These are phyloP conservation scores for Saccostrea glomerata DNA, from an alignment of 1,140 invertebrate genomes.

Conservation along the genomic window DNA sequence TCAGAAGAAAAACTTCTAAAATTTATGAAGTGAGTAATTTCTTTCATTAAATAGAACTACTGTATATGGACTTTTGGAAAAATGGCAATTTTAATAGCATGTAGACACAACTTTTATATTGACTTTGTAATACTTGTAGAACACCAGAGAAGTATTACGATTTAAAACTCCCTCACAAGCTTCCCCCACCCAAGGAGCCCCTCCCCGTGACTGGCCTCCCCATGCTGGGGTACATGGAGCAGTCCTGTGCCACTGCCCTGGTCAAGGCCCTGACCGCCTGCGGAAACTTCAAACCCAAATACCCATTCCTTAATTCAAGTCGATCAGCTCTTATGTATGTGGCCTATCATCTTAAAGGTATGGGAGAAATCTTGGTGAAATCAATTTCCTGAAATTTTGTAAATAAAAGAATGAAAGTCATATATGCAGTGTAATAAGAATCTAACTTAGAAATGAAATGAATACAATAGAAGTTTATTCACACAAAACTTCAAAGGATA, in stretches of 20 bases:
- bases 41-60: background rate
- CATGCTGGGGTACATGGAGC: slow-evolving; percentile 79
- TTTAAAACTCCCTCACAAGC: slow-evolving; percentile 77
- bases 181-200: slow-evolving; percentile 76
- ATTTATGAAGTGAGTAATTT: slow-evolving; percentile 77
- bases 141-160: slow-evolving; percentile 76
- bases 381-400: too few species aligned
- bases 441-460: too few species aligned
- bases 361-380: background rate
- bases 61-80: background rate
- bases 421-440: too few species aligned
- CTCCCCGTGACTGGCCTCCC: slow-evolving; percentile 73
- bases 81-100: too few species aligned
- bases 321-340: slow-evolving; percentile 78
- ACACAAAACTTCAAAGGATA: too few species aligned
- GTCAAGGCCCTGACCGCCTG: slow-evolving; percentile 77
- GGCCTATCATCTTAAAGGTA: slow-evolving; percentile 79
- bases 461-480: too few species aligned
- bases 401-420: too few species aligned
- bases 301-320: slow-evolving; percentile 77
- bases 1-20: slow-evolving; percentile 76
- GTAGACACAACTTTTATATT: background rate
- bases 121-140: slow-evolving; percentile 61
- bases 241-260: slow-evolving; percentile 75
- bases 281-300: slow-evolving; percentile 79